Percentiles rank a stretch among this genome's conserved stretches.
Conservation (phyloP, 2,888 invertebrate genomes). For the Drosophila austrosaltans region DNA sequence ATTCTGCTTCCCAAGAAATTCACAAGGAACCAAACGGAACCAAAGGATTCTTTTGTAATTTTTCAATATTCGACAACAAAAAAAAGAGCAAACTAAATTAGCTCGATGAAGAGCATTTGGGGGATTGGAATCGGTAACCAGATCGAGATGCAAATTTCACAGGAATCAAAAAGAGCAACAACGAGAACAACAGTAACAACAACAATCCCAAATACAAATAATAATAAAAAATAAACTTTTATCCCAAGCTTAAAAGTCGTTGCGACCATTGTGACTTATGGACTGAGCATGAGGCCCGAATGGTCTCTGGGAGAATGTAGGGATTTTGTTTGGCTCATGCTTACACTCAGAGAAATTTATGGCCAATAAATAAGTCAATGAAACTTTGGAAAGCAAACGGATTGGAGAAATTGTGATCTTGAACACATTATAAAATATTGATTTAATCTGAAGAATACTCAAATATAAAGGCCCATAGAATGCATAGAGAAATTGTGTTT, state of each 20-base stretch:
- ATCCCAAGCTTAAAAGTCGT: conserved; percentile 66
- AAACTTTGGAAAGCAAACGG: neutral
- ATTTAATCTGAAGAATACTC: neutral
- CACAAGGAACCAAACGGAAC: conserved; percentile 33
- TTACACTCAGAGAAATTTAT: conserved; percentile 22
- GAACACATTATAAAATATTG: neutral
- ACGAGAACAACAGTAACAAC: conserved; percentile 29
- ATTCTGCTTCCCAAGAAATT: conserved; percentile 52
- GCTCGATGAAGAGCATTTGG: conserved; percentile 45
- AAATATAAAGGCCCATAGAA: neutral
- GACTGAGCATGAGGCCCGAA: conserved; percentile 33
- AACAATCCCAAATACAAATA: conserved; percentile 66
- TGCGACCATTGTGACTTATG: conserved; percentile 78
- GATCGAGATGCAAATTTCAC: conserved; percentile 70
- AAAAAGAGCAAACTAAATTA: conserved; percentile 70
- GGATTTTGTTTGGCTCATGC: conserved; percentile 24
- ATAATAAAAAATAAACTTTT: conserved; percentile 52
- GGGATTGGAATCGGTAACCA: conserved; percentile 24
- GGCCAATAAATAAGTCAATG: neutral
- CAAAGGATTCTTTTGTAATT: conserved; percentile 59
- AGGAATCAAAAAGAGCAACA: conserved; percentile 65
- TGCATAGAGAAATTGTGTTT: neutral
- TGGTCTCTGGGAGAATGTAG: conserved; percentile 23
- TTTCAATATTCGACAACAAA: conserved; percentile 67
- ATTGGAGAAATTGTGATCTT: no score